These are phyloP conservation scores for Prietella phreatophila DNA, from an alignment of 2,113 vertebrate genomes.

Conservation along the genomic window DNA sequence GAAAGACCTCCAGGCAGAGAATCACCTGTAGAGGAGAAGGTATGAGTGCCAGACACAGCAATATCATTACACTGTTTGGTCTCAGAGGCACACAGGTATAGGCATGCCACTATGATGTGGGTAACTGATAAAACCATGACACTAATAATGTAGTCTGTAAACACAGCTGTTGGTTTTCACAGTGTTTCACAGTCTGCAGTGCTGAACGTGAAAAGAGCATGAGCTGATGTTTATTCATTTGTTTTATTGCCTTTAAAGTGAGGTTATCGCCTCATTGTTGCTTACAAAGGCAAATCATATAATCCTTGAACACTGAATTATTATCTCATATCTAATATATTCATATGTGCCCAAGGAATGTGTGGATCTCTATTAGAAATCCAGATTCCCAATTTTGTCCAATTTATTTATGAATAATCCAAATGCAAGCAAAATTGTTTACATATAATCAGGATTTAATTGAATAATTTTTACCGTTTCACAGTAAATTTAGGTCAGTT, in stretches of 20 bases:
- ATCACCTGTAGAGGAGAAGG: conserved; percentile 65
- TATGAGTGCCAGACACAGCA: not conserved
- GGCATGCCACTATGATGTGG: not conserved
- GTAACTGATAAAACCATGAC: not conserved
- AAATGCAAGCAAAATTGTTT: not conserved
- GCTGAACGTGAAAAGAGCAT: not conserved
- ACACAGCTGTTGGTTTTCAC: not conserved
- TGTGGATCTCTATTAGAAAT: not conserved
- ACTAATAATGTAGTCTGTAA: not conserved
- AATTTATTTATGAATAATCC: not conserved
- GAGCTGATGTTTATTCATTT: not conserved
- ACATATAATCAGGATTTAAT: not conserved
- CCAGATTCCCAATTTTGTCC: not conserved
- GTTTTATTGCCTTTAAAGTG: not conserved
- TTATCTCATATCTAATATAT: not conserved
- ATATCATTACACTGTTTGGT: not conserved
- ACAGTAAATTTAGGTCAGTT: not conserved
- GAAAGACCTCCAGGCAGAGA: conserved; percentile 72
- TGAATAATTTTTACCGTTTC: not conserved
- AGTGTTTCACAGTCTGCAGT: not conserved
- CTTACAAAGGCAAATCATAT: not conserved
- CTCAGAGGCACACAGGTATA: not conserved
- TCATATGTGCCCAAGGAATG: not conserved
- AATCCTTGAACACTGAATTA: not conserved
- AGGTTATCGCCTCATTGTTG: not conserved